These are phyloP conservation scores for Pseudopipra pipra DNA, from an alignment of 2,113 vertebrate genomes.

Conservation along the genomic window DNA sequence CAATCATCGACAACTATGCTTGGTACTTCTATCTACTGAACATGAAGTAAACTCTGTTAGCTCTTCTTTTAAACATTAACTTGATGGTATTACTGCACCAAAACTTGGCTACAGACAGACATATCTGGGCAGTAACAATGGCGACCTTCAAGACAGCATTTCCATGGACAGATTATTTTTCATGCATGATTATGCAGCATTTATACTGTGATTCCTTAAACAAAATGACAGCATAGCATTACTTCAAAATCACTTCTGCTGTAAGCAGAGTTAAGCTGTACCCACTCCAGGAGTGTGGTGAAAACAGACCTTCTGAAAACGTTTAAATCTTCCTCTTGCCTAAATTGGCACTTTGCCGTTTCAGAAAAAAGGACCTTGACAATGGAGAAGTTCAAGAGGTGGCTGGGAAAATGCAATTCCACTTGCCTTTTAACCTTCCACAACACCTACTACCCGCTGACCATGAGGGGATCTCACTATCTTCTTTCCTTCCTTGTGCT, in stretches of 20 bases:
- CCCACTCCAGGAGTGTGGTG: background rate
- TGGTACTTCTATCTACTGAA: constrained; percentile 43
- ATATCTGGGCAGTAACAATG: background rate
- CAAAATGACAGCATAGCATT: background rate
- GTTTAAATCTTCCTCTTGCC: background rate
- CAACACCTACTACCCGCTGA: background rate
- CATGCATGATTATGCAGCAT: background rate
- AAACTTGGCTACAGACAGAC: background rate
- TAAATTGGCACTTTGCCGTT: background rate
- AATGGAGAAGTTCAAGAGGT: background rate
- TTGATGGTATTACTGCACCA: background rate
- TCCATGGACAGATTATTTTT: background rate
- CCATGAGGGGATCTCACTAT: background rate
- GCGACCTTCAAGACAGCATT: background rate
- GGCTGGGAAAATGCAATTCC: background rate
- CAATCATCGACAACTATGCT: constrained; percentile 49
- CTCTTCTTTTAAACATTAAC: constrained; percentile 60
- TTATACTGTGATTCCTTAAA: background rate
- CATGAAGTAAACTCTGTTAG: constrained; percentile 62
- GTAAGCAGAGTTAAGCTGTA: background rate
- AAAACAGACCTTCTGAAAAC: background rate
- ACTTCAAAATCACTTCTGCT: background rate
- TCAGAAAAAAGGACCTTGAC: background rate
- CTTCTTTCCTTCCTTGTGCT: background rate
- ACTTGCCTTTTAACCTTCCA: background rate